Evolutionary conservation across 2,888 invertebrate genomes (phyloP), one percentile per base, ranked within the genome.

Genomic region (Stramonita haemastoma): DNA sequence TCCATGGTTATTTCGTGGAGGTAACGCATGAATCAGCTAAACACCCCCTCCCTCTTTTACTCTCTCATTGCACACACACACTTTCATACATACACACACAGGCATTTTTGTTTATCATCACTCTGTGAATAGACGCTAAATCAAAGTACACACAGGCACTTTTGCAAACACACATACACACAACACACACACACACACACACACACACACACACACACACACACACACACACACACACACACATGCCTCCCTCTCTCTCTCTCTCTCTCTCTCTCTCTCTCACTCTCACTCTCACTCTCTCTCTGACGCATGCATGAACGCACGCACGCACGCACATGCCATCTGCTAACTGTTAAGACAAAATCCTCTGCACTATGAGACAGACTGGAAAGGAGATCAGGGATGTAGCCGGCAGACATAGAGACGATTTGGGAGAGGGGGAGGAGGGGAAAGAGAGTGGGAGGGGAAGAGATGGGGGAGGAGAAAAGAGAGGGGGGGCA

Each of bases 131-230:
- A 46, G 46, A 34, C 79, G 15, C 79, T 32, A 15, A 34, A 8
- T 0, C 79, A n/a, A n/a, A n/a, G n/a, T n/a, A 79, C 34, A 26
- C 79, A 79, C 79, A 79, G 17, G 34, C 79, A 34, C 34, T 15
- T 32, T 0, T 17, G 22, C 17, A 15, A 32, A 79, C 79, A 79
- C 79, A 79, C 34, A 19, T 34, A 34, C 79, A 17, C 36, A 79
- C 79, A 79, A n/a, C 79, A 32, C 32, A 36, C 32, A 79, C 34
- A 79, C 79, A 34, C 32, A 73, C 29, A 73, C 73, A 73, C 73
- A 73, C 73, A 73, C 73, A n/a, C 73, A 73, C 29, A n/a, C 73
- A 73, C 77, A 77, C 77, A 77, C n/a, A n/a, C 77, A 77, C n/a
- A n/a, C 77, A 77, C 77, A 77, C n/a, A 77, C 29, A 77, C 77